phyloP scores from a whole-genome alignment of 1,140 invertebrate genomes.

The Myzus persicae region DNA sequence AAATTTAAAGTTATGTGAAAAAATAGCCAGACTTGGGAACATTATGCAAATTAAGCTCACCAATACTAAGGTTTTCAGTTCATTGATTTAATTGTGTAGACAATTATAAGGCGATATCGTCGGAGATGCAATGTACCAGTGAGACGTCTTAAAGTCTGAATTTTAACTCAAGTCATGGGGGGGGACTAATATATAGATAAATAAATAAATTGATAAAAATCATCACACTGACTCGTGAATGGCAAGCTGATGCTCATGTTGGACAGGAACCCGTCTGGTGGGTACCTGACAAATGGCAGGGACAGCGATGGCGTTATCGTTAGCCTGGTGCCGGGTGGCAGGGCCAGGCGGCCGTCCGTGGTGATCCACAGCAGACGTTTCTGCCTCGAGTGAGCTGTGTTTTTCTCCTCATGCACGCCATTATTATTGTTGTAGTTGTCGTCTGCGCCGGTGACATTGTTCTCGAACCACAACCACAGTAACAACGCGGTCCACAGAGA shows the following conservation, averaged over 20 bases:
- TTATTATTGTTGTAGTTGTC: not conserved
- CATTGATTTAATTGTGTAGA: not conserved
- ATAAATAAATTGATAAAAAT: not conserved
- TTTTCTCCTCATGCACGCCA: not conserved
- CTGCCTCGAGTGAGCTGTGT: slow-evolving; percentile 73
- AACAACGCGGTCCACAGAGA: slow-evolving; percentile 33
- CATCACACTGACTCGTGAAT: slow-evolving; percentile 78
- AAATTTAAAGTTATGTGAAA: no score
- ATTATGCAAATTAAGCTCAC: not conserved
- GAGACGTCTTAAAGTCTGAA: not conserved
- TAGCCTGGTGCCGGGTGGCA: slow-evolving; percentile 82
- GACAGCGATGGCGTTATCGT: slow-evolving; percentile 81
- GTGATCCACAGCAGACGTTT: slow-evolving; percentile 84
- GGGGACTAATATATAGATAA: not conserved
- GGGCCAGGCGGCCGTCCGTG: slow-evolving; percentile 78
- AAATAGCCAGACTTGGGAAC: not conserved
- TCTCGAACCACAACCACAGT: slow-evolving; percentile 45
- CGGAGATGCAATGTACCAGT: not conserved
- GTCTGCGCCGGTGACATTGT: slow-evolving; percentile 44
- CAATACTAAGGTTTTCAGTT: not conserved
- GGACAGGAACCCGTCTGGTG: slow-evolving; percentile 82
- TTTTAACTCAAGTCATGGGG: not conserved
- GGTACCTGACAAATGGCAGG: slow-evolving; percentile 82
- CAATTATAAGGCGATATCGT: not conserved
- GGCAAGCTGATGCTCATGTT: slow-evolving; percentile 85